A percentile compares a stretch with the other conserved stretches of the same genome.
Evolutionary conservation across 2,113 vertebrate genomes (phyloP).

Genomic region (Gila orcuttii): DNA sequence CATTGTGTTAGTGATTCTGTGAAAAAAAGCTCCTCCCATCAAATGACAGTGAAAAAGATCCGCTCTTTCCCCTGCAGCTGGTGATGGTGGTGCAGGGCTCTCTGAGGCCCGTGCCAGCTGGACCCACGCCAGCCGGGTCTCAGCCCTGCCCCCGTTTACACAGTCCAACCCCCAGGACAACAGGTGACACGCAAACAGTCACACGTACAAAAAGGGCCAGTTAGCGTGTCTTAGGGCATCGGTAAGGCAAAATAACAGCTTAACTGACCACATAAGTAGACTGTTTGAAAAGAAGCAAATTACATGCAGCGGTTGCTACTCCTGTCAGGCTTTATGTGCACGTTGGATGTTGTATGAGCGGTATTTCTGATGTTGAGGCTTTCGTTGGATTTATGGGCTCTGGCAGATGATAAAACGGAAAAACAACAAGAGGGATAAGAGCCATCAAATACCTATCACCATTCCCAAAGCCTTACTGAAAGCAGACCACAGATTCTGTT

Average conservation of each 20-base stretch:
- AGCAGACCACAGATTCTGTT: not conserved
- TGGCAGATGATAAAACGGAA: constrained; percentile 36
- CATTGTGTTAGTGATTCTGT: not conserved
- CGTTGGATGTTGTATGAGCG: constrained; percentile 28
- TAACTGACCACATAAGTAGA: constrained; percentile 23
- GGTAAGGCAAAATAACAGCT: not conserved
- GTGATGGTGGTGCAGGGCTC: constrained; percentile 5
- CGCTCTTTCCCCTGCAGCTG: constrained; percentile 32
- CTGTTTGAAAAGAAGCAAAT: constrained; percentile 32
- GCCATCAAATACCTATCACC: constrained; percentile 30
- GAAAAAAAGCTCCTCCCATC: not conserved
- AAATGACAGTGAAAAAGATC: constrained; percentile 23
- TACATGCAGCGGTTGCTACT: constrained; percentile 5
- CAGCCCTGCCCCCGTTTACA: constrained; percentile 3
- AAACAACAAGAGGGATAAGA: constrained; percentile 19
- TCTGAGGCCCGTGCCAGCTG: constrained; percentile 29
- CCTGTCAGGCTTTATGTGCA: constrained; percentile 12
- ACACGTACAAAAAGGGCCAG: not conserved
- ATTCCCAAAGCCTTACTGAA: constrained; percentile 31
- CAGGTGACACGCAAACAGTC: constrained; percentile 29
- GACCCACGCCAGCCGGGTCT: constrained; percentile 1
- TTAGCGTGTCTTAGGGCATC: not conserved
- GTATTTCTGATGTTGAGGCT: constrained; percentile 40
- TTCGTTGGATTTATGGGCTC: constrained; percentile 32
- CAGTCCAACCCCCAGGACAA: not conserved